phyloP scores from a whole-genome alignment of 2,888 invertebrate genomes.

The Caenorhabditis sinica region DNA sequence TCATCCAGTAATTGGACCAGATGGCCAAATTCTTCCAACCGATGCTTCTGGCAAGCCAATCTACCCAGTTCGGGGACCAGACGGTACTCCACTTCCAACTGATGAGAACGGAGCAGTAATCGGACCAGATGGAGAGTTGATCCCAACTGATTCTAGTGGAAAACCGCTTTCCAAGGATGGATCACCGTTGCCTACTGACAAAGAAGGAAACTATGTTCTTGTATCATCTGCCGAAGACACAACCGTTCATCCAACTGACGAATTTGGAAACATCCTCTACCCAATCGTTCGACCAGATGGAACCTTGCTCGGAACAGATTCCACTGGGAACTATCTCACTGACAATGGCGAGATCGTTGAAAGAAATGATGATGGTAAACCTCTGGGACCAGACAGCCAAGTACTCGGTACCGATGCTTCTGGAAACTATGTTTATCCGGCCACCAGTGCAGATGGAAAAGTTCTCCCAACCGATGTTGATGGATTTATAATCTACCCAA shows the following conservation, averaged over 20 bases:
- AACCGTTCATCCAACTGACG: conserved; percentile 67
- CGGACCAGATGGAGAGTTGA: conserved; percentile 39
- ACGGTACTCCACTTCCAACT: conserved; percentile 71
- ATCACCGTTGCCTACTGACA: conserved; percentile 74
- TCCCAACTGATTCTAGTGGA: conserved; percentile 64
- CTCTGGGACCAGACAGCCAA: conserved; percentile 65
- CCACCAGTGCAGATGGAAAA: conserved; percentile 49
- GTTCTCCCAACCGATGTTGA: conserved; percentile 48
- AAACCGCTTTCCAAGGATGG: conserved; percentile 53
- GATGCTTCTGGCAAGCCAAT: conserved; percentile 57
- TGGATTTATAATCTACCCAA: not conserved
- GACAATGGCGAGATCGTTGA: conserved; percentile 38
- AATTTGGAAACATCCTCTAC: conserved; percentile 48
- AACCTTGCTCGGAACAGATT: conserved; percentile 56
- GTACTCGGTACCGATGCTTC: conserved; percentile 48
- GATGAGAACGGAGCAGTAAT: conserved; percentile 66
- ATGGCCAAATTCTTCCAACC: conserved; percentile 68
- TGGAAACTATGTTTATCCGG: conserved; percentile 47
- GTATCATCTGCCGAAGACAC: conserved; percentile 55
- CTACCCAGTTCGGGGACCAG: conserved; percentile 52
- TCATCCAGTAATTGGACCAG: conserved; percentile 47
- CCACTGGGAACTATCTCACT: conserved; percentile 61
- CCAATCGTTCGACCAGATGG: conserved; percentile 62
- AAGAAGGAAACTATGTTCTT: conserved; percentile 59
- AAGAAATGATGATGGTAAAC: conserved; percentile 44